Percentiles rank a stretch among this genome's conserved stretches.
These are phyloP conservation scores for Grantiella picta DNA, from an alignment of 2,113 vertebrate species.

Conservation along the genomic window DNA sequence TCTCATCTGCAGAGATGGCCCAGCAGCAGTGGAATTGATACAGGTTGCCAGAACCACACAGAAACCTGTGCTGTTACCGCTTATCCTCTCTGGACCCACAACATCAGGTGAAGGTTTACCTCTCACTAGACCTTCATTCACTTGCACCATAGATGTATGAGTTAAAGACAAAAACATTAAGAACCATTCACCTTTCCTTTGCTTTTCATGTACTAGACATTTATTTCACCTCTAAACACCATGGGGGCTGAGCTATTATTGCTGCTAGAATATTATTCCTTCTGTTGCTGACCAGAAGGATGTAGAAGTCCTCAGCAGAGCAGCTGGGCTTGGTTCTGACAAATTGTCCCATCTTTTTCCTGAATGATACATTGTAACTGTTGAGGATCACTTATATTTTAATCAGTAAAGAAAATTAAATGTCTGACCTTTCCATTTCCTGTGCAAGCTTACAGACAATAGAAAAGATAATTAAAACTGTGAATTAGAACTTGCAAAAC, in stretches of 20 bases:
- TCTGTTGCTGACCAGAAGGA: not conserved
- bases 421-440: conserved; percentile 72
- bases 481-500: conserved; percentile 75
- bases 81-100: not conserved
- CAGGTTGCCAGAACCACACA: not conserved
- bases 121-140: not conserved
- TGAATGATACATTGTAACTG: conserved; percentile 61
- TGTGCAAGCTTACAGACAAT: conserved; percentile 72
- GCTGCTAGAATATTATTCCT: not conserved
- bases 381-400: conserved; percentile 68
- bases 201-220: not conserved
- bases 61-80: not conserved
- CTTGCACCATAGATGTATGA: not conserved
- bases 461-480: conserved; percentile 75
- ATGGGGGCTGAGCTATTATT: not conserved
- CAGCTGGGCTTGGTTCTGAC: conserved; percentile 10
- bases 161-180: not conserved
- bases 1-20: not conserved
- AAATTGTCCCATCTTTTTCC: conserved; percentile 47
- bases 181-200: not conserved
- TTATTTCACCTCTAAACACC: not conserved
- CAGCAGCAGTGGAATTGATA: not conserved
- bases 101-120: not conserved
- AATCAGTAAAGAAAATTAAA: conserved; percentile 75
- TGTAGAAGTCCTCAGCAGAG: not conserved